Conservation (phyloP, 2,888 invertebrate species). For the Anodontia alba region DNA sequence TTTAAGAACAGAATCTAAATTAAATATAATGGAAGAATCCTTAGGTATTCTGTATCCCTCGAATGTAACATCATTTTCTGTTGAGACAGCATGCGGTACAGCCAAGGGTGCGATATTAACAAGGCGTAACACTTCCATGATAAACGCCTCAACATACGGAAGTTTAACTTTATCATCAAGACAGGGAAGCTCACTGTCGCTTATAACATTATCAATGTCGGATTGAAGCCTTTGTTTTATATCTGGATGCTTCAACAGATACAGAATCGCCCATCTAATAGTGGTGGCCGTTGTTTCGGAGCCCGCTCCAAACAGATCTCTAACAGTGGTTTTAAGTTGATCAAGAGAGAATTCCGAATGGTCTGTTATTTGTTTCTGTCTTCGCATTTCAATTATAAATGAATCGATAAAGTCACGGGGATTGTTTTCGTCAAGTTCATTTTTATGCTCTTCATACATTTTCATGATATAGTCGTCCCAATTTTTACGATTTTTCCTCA, state of each 20-base stretch:
- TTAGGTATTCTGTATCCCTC: conserved; percentile 75
- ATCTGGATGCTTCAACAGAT: conserved; percentile 92
- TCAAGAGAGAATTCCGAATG: conserved; percentile 38
- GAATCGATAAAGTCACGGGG: conserved; percentile 64
- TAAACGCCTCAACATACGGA: conserved; percentile 71
- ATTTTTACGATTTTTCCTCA: conserved; percentile 21
- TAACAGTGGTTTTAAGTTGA: conserved; percentile 48
- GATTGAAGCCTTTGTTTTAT: conserved; percentile 73
- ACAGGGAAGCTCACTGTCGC: conserved; percentile 56
- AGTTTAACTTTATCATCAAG: conserved; percentile 56
- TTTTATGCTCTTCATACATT: conserved; percentile 36
- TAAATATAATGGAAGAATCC: conserved; percentile 62
- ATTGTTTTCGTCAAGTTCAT: conserved; percentile 51
- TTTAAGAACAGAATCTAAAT: conserved; percentile 63
- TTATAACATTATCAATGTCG: conserved; percentile 80
- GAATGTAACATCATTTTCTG: conserved; percentile 63
- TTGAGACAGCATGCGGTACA: conserved; percentile 57
- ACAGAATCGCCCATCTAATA: conserved; percentile 92
- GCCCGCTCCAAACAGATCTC: conserved; percentile 71
- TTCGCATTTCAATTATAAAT: conserved; percentile 52
- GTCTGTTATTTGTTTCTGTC: background rate
- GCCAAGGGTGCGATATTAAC: conserved; percentile 69
- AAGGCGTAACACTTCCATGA: conserved; percentile 72
- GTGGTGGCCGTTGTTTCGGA: conserved; percentile 92
- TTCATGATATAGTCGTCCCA: conserved; percentile 29